Percentiles rank a stretch among this genome's conserved stretches.
These are phyloP conservation scores for Amblyopsis hoosieri DNA, from an alignment of 2,797 vertebrate species.

Conservation along the genomic window DNA sequence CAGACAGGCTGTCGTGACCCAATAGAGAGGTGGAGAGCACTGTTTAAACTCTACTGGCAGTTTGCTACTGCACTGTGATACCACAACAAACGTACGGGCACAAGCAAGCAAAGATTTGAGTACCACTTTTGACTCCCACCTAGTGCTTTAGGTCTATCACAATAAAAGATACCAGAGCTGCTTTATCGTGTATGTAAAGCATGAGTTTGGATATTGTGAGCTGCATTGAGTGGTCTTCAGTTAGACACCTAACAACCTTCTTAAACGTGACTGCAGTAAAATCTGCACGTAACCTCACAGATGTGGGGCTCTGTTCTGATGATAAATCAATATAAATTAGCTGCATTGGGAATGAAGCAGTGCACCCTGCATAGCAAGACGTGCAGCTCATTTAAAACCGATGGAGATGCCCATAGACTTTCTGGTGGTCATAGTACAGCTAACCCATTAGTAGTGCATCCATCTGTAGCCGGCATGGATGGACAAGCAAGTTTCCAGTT, in stretches of 20 bases:
- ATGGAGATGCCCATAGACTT: conserved; percentile 8
- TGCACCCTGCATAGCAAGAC: conserved; percentile 1
- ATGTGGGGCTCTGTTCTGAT: conserved; percentile 19
- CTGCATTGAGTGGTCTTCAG: conserved; percentile 12
- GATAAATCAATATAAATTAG: conserved; percentile 54
- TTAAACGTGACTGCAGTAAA: conserved; percentile 28
- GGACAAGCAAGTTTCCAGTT: no score
- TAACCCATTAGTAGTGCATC: neutral
- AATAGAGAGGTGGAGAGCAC: conserved; percentile 32
- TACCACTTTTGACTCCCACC: conserved; percentile 3
- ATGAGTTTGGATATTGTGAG: neutral
- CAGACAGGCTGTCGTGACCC: conserved; percentile 31
- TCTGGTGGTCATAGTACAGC: neutral
- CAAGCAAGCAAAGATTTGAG: conserved; percentile 22
- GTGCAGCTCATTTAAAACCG: conserved; percentile 21
- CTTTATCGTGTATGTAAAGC: no score
- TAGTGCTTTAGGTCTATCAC: neutral
- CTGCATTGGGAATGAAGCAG: conserved; percentile 24
- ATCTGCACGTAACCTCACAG: conserved; percentile 18
- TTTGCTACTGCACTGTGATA: conserved; percentile 9
- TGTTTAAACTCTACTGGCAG: conserved; percentile 41
- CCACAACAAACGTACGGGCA: conserved; percentile 23
- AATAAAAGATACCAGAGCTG: no score
- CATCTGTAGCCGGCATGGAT: no score
- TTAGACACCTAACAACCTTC: conserved; percentile 4